These are phyloP conservation scores for Amphilophus citrinellus DNA, from an alignment of 2,113 vertebrate species.

Conservation along the genomic window DNA sequence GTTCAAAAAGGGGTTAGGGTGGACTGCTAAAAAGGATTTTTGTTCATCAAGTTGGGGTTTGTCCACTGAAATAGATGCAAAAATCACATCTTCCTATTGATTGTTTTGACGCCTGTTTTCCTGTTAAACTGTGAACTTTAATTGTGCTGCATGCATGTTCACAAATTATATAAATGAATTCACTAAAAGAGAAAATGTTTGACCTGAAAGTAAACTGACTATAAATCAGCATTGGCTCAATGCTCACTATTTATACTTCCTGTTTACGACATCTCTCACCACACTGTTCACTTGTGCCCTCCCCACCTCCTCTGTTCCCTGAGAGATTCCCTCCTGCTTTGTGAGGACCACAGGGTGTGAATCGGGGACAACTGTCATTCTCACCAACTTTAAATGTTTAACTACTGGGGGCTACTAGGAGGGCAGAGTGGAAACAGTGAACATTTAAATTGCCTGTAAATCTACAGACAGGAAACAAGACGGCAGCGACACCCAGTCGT, in stretches of 20 bases:
- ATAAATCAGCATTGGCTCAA: constrained; percentile 2
- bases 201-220: neutral
- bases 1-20: neutral
- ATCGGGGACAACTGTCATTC: neutral
- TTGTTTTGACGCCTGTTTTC: neutral
- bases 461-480: constrained; percentile 49
- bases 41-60: neutral
- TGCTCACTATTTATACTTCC: constrained; percentile 15
- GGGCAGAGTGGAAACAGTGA: constrained; percentile 72
- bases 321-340: neutral
- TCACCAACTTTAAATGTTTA: constrained; percentile 67
- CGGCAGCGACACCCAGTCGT: constrained; percentile 60
- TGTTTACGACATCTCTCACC: constrained; percentile 26
- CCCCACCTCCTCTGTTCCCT: neutral
- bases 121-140: neutral
- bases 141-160: neutral
- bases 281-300: neutral
- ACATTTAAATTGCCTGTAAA: constrained; percentile 29
- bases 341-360: neutral
- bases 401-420: constrained; percentile 70
- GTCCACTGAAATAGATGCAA: neutral
- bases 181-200: neutral
- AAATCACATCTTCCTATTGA: neutral
- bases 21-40: neutral
- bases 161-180: neutral